Conservation (phyloP, 2,797 vertebrate species). For the Glyptemys insculpta region DNA sequence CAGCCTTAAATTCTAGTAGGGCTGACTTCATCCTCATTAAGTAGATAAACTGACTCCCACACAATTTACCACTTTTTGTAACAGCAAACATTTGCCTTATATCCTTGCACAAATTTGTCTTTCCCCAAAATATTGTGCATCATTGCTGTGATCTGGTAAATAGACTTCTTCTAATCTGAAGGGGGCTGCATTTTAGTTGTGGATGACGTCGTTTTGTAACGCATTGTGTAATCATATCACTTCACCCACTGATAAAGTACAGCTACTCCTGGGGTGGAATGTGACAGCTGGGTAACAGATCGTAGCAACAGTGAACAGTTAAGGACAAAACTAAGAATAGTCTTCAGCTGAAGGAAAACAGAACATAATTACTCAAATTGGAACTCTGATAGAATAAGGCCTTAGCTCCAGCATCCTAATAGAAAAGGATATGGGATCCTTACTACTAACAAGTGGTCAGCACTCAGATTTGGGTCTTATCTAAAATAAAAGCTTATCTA, state of each 20-base stretch:
- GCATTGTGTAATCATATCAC: not conserved
- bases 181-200: not conserved
- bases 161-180: not conserved
- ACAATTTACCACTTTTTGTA: not conserved
- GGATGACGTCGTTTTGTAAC: not conserved
- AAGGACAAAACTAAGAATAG: not conserved
- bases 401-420: not conserved
- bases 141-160: not conserved
- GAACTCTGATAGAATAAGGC: not conserved
- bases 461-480: not conserved
- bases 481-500: fast-evolving
- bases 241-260: not conserved
- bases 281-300: not conserved
- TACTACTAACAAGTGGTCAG: not conserved
- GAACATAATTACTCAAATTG: not conserved
- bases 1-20: not conserved
- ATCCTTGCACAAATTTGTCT: not conserved
- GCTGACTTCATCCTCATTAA: not conserved
- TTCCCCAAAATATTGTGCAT: fast-evolving
- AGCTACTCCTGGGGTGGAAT: not conserved
- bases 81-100: not conserved
- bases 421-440: not conserved
- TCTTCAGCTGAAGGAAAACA: not conserved
- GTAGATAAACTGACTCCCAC: not conserved
- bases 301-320: not conserved